Evolutionary conservation across 1,140 invertebrate genomes (phyloP), one percentile per base, ranked within the genome.

Genomic region (Saccostrea cuccullata): DNA sequence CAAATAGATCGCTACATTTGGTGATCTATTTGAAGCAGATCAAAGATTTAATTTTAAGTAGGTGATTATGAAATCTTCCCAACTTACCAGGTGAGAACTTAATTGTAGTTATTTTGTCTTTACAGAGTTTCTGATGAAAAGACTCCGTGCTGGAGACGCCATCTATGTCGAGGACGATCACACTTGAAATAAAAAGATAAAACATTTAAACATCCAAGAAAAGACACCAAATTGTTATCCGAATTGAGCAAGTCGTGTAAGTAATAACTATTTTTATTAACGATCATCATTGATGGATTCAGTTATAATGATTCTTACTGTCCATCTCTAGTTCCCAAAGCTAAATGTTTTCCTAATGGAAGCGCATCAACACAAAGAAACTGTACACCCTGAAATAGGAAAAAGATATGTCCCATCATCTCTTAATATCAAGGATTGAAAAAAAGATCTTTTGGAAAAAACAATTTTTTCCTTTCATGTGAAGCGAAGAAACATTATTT

Each of bases 281-380:
- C 2, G 30, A 36, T 36, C 47, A 47, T 47, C 9, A 47, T 47
- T 47, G 47, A 47, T 47, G 47, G 47, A 8, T 73, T 26, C 30
- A 73, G 70, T 73, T 1, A 30, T 55, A 1, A 17, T 87, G 30
- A 26, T 47, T 82, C 88, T 92, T 90, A 93, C 93, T 91, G 88
- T 85, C 93, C 93, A 89, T 93, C 92, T 84, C 89, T 90, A 0
- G 92, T 93, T 26, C 93, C 93, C 17, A 93, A 86, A 12, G 87
- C 90, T 5, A 93, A 47, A 20, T 86, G 77, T 6, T 87, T 88
- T 1, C 92, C 92, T 8, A 40, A 73, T 13, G 26, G 55, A 30
- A 77, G 87, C 8, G 85, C 88, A 77, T 93, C 93, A 20, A 91
- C 91, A 89, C 91, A 93, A 6, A 91, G 36, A 70, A 92, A 92